Evolutionary conservation across 2,888 invertebrate species (phyloP), one percentile per base, ranked within the genome.

Genomic region (Eupithecia dodoneata): DNA sequence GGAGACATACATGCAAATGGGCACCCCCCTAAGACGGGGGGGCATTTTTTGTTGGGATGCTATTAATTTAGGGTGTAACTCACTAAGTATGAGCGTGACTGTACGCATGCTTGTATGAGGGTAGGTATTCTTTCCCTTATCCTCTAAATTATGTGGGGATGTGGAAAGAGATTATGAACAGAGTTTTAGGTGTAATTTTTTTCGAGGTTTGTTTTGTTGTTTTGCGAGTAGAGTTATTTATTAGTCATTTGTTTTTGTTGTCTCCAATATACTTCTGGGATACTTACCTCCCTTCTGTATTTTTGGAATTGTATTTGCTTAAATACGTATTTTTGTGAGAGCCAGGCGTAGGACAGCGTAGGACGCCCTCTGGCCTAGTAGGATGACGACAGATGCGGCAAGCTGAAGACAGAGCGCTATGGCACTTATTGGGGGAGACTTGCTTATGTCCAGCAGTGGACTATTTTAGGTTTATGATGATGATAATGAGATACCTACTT

Each of bases 1-100:
- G 94, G 94, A 89, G 94, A 94, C 94, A 95, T 94, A 94, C 94
- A 94, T 94, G 94, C 94, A 95, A 94, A 94, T 94, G 94, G 94
- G 92, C 91, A 87, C 86, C 91, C 87, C 91, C 90, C 90, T 91
- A 94, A 93, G 94, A 94, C 88, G 91, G 94, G 94, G 92, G 90
- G 93, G 87, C 86, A 88, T 94, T 95, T 94, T 95, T 95, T 94
- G 94, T 94, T 93, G 89, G 94, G 93, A 94, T 93, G 94, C 94
- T 94, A 95, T 95, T 95, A 94, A 94, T 95, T 95, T 95, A 90
- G 94, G 94, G 94, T 93, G 93, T 94, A 93, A 92, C 91, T 92
- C 86, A 90, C 91, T 92, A 92, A 90, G 91, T 91, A 91, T 92
- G 91, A 87, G 81, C 83, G 82, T 83, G 82, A 83, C 86, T 87